phyloP scores from a whole-genome alignment of 2,888 invertebrate genomes.

The Myathropa florea region DNA sequence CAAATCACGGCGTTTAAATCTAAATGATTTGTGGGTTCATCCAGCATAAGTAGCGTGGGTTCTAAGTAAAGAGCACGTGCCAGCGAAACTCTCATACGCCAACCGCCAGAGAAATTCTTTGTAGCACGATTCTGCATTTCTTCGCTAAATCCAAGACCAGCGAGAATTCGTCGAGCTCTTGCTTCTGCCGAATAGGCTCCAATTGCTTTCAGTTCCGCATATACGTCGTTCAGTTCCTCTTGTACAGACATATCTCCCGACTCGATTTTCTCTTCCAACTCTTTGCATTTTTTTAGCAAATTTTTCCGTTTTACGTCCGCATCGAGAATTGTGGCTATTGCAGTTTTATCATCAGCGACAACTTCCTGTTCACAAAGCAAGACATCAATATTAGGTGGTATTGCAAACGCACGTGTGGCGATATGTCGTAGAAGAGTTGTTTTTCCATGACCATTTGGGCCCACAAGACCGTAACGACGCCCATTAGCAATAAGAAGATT shows the following conservation, averaged over 20 bases:
- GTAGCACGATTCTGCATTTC: conserved; percentile 95
- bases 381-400: conserved; percentile 97
- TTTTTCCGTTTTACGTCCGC: conserved; percentile 94
- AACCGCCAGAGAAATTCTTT: conserved; percentile 95
- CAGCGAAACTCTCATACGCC: conserved; percentile 99
- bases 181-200: conserved; percentile 99
- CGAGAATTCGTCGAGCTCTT: conserved; percentile 95
- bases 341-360: conserved; percentile 94
- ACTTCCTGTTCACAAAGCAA: conserved; percentile 99
- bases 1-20: conserved; percentile 99
- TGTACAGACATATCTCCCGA: conserved; percentile 88
- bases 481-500: conserved; percentile 95
- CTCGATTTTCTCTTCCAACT: conserved; percentile 88
- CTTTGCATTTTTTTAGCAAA: conserved; percentile 90
- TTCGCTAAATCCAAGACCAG: conserved; percentile 96
- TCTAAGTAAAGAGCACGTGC: conserved; percentile 98
- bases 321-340: conserved; percentile 95
- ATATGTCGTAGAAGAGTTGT: conserved; percentile 97
- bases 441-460: conserved; percentile 99
- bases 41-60: conserved; percentile 97
- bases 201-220: conserved; percentile 96
- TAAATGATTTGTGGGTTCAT: conserved; percentile 99
- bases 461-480: conserved; percentile 97
- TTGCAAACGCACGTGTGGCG: conserved; percentile 92
- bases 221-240: conserved; percentile 92